phyloP scores from a whole-genome alignment of 2,113 vertebrate genomes.

The Ahaetulla prasina region DNA sequence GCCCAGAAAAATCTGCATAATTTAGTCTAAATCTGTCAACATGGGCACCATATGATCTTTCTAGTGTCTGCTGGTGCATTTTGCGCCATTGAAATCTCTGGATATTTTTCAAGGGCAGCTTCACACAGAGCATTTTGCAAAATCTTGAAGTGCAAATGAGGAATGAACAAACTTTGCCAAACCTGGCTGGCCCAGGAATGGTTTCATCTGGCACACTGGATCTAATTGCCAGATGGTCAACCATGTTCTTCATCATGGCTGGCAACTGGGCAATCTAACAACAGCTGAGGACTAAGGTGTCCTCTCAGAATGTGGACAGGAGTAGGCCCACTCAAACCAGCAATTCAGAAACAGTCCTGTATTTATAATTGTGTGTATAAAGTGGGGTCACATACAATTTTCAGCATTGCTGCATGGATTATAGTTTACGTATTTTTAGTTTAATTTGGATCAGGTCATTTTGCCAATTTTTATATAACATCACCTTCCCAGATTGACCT shows the following conservation, averaged over 20 bases:
- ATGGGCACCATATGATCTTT: background rate
- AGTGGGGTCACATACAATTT: background rate
- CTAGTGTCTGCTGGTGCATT: background rate
- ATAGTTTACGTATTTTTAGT: background rate
- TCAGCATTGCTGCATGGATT: background rate
- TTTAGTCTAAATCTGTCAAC: background rate
- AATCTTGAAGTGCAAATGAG: background rate
- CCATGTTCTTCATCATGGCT: background rate
- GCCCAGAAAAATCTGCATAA: background rate
- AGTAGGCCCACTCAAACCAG: background rate
- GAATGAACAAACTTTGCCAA: background rate
- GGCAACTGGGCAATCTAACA: background rate
- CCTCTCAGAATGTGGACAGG: background rate
- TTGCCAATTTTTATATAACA: background rate
- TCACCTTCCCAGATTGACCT: background rate
- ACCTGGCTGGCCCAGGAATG: background rate
- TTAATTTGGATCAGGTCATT: background rate
- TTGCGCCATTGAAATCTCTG: background rate
- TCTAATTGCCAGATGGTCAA: background rate
- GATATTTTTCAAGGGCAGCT: background rate
- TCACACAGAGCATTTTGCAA: background rate
- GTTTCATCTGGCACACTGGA: background rate
- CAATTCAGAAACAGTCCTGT: background rate
- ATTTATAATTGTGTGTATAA: background rate
- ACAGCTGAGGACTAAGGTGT: background rate